phyloP scores from a whole-genome alignment of 2,113 vertebrate genomes.

The Lampris incognitus region DNA sequence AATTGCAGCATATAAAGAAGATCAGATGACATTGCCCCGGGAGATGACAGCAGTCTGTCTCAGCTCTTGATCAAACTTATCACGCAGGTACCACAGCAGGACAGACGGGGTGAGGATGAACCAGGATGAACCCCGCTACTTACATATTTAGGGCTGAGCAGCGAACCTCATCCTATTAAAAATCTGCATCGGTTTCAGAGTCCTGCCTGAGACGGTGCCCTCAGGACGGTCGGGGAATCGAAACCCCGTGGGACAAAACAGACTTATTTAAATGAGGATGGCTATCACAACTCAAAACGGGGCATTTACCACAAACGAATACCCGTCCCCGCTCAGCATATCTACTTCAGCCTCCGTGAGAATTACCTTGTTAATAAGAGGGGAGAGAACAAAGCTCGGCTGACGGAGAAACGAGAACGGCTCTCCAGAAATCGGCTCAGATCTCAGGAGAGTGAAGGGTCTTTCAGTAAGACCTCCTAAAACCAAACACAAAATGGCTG shows the following conservation, averaged over 20 bases:
- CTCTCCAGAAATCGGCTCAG: background rate
- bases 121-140: constrained; percentile 28
- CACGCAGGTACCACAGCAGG: constrained; percentile 26
- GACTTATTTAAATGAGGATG: background rate
- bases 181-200: constrained; percentile 11
- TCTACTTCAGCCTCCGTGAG: no score
- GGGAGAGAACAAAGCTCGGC: background rate
- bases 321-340: background rate
- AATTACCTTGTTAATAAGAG: background rate
- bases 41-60: constrained; percentile 39
- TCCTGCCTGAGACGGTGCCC: background rate
- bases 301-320: background rate
- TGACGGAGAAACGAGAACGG: no score
- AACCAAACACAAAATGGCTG: background rate
- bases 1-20: constrained; percentile 49
- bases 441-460: background rate
- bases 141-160: background rate
- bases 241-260: background rate
- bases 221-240: constrained; percentile 1
- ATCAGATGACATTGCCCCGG: constrained; percentile 31
- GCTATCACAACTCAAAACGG: background rate
- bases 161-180: constrained; percentile 24
- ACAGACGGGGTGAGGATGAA: constrained; percentile 22
- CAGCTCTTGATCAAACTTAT: constrained; percentile 50
- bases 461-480: background rate